Base-by-base conservation (phyloP, 1,140 invertebrate genomes). In the Drosophila auraria region DNA sequence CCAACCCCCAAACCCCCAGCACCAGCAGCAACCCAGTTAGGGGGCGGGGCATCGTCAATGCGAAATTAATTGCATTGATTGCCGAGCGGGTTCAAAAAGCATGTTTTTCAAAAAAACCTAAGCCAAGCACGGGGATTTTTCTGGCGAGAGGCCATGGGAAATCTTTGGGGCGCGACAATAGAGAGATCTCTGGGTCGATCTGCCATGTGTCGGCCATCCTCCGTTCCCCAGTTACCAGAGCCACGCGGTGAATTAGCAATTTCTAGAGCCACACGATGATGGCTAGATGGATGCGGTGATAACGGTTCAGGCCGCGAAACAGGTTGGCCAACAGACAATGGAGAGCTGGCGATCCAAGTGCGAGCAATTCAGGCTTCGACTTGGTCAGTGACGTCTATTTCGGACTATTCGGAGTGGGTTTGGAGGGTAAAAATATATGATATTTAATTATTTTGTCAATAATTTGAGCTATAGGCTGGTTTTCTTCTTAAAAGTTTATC, bases 1-100 rank as follows among this genome's bases (percentile, higher is more conserved):
- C 14, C 8, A 6, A 23, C 14, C 15, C 20, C n/a, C n/a, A n/a
- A n/a, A n/a, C n/a, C n/a, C n/a, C n/a, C n/a, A n/a, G n/a, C n/a
- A n/a, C n/a, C n/a, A n/a, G n/a, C n/a, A n/a, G 20, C 20, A 20
- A 0, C 20, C 20, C 20, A 20, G 20, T 20, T 20, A 20, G 36
- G 27, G 58, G 74, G 62, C 54, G 74, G 65, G 73, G 54, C 47
- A 47, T 2, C 20, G n/a, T 65, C 59, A 77, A 77, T 77, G 56
- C 56, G 74, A 77, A 77, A 77, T 77, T 77, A 77, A 77, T 77
- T 77, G 73, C 74, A 77, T 58, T 68, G 63, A 57, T 57, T 69
- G 68, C 30, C n/a, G 42, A 17, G 40, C 27, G 64, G 42, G 68
- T 69, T 71, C 64, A 71, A 71, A 57, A 56, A 47, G 12, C 63